Percentiles rank a stretch among this genome's conserved stretches.
Evolutionary conservation across 2,888 invertebrate species (phyloP).

Genomic region (Drosophila limbata): DNA sequence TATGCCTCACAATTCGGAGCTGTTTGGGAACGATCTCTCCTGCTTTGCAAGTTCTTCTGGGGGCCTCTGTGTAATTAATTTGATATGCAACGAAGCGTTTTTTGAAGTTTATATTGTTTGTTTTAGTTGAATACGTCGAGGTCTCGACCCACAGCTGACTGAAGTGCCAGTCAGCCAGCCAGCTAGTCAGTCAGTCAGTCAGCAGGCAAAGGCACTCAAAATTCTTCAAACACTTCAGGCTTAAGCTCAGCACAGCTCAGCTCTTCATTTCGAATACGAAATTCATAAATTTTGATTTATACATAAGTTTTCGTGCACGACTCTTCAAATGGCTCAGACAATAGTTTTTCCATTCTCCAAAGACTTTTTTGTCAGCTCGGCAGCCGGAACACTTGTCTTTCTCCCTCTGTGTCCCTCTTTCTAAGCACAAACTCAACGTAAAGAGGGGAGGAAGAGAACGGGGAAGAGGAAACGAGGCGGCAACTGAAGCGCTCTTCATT

Average conservation of each 20-base stretch:
- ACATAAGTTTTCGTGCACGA: constrained; percentile 63
- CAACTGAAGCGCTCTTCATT: constrained; percentile 57
- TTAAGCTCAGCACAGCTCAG: constrained; percentile 30
- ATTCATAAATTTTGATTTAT: constrained; percentile 78
- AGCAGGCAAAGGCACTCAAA: constrained; percentile 44
- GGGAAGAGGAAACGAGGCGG: constrained; percentile 32
- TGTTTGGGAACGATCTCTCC: constrained; percentile 20
- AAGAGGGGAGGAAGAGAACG: background rate
- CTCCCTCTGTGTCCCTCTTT: constrained; percentile 18
- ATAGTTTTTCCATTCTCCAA: constrained; percentile 70
- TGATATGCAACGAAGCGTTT: constrained; percentile 81
- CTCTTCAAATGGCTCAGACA: constrained; percentile 59
- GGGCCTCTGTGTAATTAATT: constrained; percentile 72
- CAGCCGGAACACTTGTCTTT: constrained; percentile 73
- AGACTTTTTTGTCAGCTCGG: constrained; percentile 54
- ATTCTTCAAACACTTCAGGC: constrained; percentile 39
- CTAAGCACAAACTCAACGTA: background rate
- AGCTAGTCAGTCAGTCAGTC: constrained; percentile 3
- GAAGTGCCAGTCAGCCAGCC: constrained; percentile 46
- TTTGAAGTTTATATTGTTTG: constrained; percentile 80
- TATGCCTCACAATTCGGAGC: constrained; percentile 30
- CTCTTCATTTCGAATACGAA: constrained; percentile 63
- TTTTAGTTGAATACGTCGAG: constrained; percentile 67
- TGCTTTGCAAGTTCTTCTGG: constrained; percentile 37
- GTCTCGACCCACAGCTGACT: constrained; percentile 63